Conservation (phyloP, 92 coral and sea anemone genomes). For the Zoanthus sociatus region DNA sequence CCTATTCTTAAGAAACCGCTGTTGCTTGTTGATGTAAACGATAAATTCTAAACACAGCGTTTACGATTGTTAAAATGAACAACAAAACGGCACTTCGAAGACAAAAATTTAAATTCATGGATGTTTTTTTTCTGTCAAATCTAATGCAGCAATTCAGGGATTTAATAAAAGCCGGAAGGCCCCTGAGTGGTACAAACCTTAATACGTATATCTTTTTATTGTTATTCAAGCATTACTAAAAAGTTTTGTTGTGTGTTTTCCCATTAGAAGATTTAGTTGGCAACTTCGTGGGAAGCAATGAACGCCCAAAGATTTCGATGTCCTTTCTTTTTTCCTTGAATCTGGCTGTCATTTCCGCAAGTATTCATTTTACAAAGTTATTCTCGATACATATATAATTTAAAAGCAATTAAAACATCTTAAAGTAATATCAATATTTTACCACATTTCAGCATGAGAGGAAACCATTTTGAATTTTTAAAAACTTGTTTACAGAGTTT, state of each 20-base stretch:
- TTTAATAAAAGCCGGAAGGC: constrained; percentile 38
- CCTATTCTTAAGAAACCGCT: background rate
- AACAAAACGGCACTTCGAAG: constrained; percentile 10
- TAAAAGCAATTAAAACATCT: constrained; percentile 43
- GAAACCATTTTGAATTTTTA: background rate
- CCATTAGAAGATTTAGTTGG: background rate
- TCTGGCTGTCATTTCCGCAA: constrained; percentile 35
- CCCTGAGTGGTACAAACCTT: constrained; percentile 21
- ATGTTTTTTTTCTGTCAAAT: background rate
- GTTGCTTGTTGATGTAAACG: constrained; percentile 26
- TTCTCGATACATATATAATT: constrained; percentile 15
- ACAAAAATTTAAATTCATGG: background rate
- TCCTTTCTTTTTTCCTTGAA: background rate
- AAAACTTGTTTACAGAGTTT: background rate
- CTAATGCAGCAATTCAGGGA: background rate
- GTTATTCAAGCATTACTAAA: constrained; percentile 10
- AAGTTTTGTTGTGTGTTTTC: constrained; percentile 13
- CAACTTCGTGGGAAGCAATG: background rate
- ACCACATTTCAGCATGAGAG: background rate
- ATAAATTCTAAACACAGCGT: background rate
- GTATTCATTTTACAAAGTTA: constrained; percentile 29
- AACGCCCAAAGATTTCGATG: background rate
- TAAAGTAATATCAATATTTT: constrained; percentile 36
- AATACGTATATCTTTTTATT: constrained; percentile 3
- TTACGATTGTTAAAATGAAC: constrained; percentile 10